phyloP scores from a whole-genome alignment of 2,888 invertebrate species.

The Amblyjoppa fuscipennis region DNA sequence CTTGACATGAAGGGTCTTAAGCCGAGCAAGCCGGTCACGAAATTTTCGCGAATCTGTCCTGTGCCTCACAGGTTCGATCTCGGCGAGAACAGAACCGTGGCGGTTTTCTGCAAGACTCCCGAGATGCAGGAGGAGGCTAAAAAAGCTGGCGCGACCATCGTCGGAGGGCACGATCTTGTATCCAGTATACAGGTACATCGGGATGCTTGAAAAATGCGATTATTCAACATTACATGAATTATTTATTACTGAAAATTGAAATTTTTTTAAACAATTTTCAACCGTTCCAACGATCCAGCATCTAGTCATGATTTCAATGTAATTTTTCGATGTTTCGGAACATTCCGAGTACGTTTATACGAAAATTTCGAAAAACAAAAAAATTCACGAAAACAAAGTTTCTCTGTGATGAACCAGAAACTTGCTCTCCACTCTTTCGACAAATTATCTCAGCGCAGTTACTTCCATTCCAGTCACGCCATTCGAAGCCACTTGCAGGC shows the following conservation, averaged over 20 bases:
- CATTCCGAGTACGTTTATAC: too few species aligned
- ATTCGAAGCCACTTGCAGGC: too few species aligned
- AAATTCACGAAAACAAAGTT: too few species aligned
- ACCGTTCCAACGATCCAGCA: neutral
- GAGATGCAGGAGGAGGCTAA: slow-evolving; percentile 88
- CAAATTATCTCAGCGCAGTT: too few species aligned
- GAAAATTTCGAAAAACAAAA: too few species aligned
- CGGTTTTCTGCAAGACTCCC: slow-evolving; percentile 91
- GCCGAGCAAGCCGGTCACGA: slow-evolving; percentile 89
- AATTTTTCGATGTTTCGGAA: neutral
- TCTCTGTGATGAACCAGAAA: too few species aligned
- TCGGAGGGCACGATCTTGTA: slow-evolving; percentile 91
- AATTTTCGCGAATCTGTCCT: slow-evolving; percentile 89
- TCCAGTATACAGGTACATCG: slow-evolving; percentile 89
- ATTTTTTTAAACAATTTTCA: neutral
- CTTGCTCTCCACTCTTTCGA: too few species aligned
- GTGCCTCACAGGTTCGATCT: slow-evolving; percentile 91
- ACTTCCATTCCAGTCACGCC: too few species aligned
- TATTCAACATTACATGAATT: neutral
- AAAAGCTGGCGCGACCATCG: slow-evolving; percentile 90
- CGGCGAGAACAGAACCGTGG: slow-evolving; percentile 89
- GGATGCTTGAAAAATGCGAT: neutral
- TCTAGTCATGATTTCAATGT: neutral
- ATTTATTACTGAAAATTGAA: neutral
- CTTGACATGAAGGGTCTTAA: slow-evolving; percentile 89